These are phyloP conservation scores for Colossoma macropomum DNA, from an alignment of 2,113 vertebrate species.

Conservation along the genomic window DNA sequence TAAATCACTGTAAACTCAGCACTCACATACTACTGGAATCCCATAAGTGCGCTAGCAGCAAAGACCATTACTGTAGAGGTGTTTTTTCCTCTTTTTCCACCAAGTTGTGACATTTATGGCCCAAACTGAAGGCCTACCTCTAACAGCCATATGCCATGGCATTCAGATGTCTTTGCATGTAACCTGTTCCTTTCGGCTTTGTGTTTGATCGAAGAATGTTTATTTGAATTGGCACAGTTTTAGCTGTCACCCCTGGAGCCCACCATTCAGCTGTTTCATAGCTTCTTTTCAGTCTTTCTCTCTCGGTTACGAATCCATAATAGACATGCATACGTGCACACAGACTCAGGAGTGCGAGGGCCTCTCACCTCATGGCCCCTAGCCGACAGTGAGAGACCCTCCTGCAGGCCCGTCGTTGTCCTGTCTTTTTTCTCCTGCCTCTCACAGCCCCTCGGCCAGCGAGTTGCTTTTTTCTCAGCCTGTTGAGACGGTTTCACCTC, in stretches of 20 bases:
- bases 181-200: background rate
- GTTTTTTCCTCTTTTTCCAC: no score
- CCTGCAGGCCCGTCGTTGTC: constrained; percentile 30
- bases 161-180: background rate
- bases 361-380: constrained; percentile 44
- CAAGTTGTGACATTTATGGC: no score
- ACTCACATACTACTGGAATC: no score
- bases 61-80: no score
- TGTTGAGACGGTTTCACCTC: constrained; percentile 43
- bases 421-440: constrained; percentile 36
- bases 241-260: background rate
- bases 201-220: background rate
- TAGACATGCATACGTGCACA: constrained; percentile 17
- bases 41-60: no score
- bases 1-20: no score
- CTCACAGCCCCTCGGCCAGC: constrained; percentile 34
- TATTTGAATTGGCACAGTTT: background rate
- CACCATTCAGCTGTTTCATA: background rate
- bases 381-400: constrained; percentile 48
- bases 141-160: no score
- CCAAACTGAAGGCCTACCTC: no score
- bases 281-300: constrained; percentile 16
- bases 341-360: constrained; percentile 7
- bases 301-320: background rate
- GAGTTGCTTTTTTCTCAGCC: constrained; percentile 40